Base-by-base conservation (phyloP, 2,888 invertebrate species). In the Chloroclystis v-ata region DNA sequence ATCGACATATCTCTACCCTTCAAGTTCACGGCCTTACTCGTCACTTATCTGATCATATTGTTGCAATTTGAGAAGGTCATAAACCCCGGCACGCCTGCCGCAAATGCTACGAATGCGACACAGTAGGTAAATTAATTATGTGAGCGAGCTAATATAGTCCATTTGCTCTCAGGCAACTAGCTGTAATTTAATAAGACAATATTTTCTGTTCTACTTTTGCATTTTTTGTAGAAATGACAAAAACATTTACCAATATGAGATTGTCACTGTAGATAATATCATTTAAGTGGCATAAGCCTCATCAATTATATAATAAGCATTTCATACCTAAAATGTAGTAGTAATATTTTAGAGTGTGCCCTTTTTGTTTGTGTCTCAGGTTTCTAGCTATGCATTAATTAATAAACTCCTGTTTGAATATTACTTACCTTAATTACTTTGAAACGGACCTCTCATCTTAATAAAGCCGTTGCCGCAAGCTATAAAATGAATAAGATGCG, bases 1-100 rank as follows among this genome's bases (percentile, higher is more conserved):
- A 69, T 85, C 33, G 78, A 82, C 49, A 71, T 80, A 33, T 76
- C 82, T 0, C 63, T 85, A 10, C 84, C 83, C 0, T 79, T 85
- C 54, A 79, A 82, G 52, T 77, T 78, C 51, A 54, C 76, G 8
- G 78, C 76, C 0, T 60, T 84, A 3, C 65, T 82, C 1, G 63
- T 76, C 11, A 81, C 82, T 0, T 83, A 85, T 41, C 69, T 83
- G 2, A 81, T 85, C 37, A 84, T 84, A 43, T 44, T 83, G 47
- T 56, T 85, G 37, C 84, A 85, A 56, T 77, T 77, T 47, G 65
- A 75, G 33, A 84, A 83, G 66, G 78, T 84, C 24, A 64, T 77
- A 4, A 65, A 69, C 37, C 70, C 68, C 9, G 28, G 6, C 25
- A 9, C 16, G 0, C 20, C 20, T 5, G 20, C 3, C 3, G 16